phyloP scores from a whole-genome alignment of 1,140 invertebrate species.

The Hetaerina americana region DNA sequence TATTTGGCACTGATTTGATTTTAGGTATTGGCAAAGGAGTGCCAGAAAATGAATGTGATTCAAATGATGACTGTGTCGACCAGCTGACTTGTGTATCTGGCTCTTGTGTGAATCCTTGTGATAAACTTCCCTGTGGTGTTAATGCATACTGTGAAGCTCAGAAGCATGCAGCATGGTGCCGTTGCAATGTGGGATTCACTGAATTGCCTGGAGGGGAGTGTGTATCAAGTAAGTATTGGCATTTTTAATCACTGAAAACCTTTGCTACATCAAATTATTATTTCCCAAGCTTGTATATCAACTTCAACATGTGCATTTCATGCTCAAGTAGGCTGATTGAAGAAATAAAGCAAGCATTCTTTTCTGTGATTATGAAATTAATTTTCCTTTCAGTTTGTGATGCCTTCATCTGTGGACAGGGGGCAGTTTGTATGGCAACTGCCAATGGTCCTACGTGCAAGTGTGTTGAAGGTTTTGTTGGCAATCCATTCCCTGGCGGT shows the following conservation, averaged over 20 bases:
- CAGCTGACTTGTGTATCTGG: conserved; percentile 62
- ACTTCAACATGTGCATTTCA: background rate
- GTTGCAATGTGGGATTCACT: conserved; percentile 66
- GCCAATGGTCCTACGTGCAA: conserved; percentile 73
- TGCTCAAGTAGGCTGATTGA: too few species aligned
- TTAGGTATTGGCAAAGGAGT: conserved; percentile 11
- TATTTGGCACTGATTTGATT: too few species aligned
- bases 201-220: conserved; percentile 64
- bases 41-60: conserved; percentile 46
- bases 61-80: conserved; percentile 63
- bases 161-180: conserved; percentile 76
- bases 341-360: too few species aligned
- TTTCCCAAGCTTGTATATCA: conserved; percentile 5
- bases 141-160: conserved; percentile 79
- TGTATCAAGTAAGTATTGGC: conserved; percentile 49
- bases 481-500: conserved; percentile 83
- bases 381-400: conserved; percentile 49
- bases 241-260: too few species aligned
- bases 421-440: conserved; percentile 77
- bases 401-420: conserved; percentile 61
- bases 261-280: too few species aligned
- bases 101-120: conserved; percentile 69
- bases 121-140: conserved; percentile 55
- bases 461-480: conserved; percentile 68
- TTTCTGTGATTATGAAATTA: conserved; percentile 6